Evolutionary conservation across 2,797 vertebrate genomes (phyloP).

Genomic region (Pampus argenteus): DNA sequence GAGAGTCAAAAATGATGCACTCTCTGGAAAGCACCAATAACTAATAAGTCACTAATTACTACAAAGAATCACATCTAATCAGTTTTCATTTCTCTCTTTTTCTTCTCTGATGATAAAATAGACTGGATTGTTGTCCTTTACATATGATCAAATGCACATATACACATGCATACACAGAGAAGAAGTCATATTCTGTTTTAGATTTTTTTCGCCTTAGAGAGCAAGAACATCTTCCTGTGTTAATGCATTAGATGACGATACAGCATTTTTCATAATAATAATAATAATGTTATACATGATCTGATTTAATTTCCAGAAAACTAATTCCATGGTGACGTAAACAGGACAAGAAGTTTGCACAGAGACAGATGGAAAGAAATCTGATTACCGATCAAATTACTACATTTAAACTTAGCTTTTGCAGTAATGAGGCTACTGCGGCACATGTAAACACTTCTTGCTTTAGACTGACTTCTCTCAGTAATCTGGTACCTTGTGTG

Average conservation of each 20-base stretch:
- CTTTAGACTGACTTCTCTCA: neutral
- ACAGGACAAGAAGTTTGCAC: neutral
- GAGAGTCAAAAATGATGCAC: too few relatives aligned
- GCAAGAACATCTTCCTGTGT: neutral
- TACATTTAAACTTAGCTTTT: neutral
- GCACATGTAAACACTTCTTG: neutral
- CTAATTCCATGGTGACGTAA: neutral
- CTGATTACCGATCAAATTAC: neutral
- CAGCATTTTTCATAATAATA: neutral
- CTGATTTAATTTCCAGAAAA: neutral
- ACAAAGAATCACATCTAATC: too few relatives aligned
- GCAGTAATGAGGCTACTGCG: neutral
- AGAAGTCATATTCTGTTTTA: too few relatives aligned
- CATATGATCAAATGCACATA: too few relatives aligned
- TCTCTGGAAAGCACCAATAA: too few relatives aligned
- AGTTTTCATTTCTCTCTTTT: too few relatives aligned
- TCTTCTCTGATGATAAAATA: too few relatives aligned
- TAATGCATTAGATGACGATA: neutral
- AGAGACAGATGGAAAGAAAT: slow-evolving; percentile 1
- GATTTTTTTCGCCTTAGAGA: too few relatives aligned
- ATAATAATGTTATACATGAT: too few relatives aligned
- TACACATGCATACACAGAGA: neutral
- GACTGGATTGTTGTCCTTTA: neutral
- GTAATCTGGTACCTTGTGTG: slow-evolving; percentile 8
- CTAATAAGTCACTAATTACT: too few relatives aligned